These are phyloP conservation scores for Macrotrachela quadricornifera DNA, from an alignment of 1,140 invertebrate genomes.

Conservation along the genomic window DNA sequence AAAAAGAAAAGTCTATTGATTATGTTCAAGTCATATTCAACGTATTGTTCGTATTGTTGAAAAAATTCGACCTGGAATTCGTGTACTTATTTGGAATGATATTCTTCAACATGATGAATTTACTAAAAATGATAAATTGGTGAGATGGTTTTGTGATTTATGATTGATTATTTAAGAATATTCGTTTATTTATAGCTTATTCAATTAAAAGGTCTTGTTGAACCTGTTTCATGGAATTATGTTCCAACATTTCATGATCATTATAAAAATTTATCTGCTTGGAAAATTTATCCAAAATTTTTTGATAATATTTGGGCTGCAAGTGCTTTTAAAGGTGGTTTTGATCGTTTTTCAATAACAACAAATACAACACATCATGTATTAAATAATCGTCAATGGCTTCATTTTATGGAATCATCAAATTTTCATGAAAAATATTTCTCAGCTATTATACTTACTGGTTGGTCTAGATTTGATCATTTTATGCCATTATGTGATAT, in stretches of 20 bases:
- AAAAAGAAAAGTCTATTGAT: not conserved
- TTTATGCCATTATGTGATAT: constrained; percentile 4
- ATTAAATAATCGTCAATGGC: not conserved
- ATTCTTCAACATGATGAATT: not conserved
- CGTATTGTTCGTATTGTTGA: not conserved
- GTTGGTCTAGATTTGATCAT: constrained; percentile 9
- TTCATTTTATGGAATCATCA: not conserved
- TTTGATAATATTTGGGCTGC: constrained; percentile 3
- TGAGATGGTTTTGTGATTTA: too few species aligned
- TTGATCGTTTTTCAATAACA: not conserved
- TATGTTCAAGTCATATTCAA: constrained; percentile 2
- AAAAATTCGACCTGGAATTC: not conserved
- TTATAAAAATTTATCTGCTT: too few species aligned
- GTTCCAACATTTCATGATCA: not conserved
- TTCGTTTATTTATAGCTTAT: too few species aligned
- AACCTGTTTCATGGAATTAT: not conserved
- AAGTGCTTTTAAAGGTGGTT: constrained; percentile 7
- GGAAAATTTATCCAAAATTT: too few species aligned
- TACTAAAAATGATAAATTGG: not conserved
- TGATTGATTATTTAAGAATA: too few species aligned
- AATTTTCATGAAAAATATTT: not conserved
- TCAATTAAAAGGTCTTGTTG: too few species aligned
- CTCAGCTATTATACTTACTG: constrained; percentile 1
- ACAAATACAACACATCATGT: not conserved
- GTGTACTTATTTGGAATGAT: constrained; percentile 6